A percentile compares a stretch with the other conserved stretches of the same genome.
phyloP scores from a whole-genome alignment of 1,140 invertebrate species.

The Phocides pigmalion region DNA sequence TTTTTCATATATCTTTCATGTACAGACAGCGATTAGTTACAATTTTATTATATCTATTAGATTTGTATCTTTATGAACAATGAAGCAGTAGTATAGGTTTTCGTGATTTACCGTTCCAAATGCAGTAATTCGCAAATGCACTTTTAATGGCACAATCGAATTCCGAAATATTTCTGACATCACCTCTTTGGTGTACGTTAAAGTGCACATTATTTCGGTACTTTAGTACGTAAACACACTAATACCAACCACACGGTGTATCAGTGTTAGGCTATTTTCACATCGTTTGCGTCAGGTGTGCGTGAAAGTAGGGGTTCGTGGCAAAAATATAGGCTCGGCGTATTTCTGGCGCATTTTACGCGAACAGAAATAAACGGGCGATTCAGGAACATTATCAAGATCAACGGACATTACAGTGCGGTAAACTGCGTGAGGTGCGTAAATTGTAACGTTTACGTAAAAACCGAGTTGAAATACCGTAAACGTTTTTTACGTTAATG shows the following conservation, averaged over 20 bases:
- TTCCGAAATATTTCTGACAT: not conserved
- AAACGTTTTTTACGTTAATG: not conserved
- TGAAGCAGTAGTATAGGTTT: no score
- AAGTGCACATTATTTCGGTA: slow-evolving; percentile 3
- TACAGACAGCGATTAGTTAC: no score
- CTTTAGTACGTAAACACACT: not conserved
- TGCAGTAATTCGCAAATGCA: not conserved
- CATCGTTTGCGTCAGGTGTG: slow-evolving; percentile 19
- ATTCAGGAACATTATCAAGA: slow-evolving; percentile 24
- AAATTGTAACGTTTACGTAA: not conserved
- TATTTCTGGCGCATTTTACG: slow-evolving; percentile 17
- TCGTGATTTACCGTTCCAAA: not conserved
- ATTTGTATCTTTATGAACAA: no score
- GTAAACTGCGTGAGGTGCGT: slow-evolving; percentile 8
- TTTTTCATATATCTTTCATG: no score
- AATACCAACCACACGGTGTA: not conserved
- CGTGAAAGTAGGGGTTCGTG: not conserved
- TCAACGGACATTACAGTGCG: slow-evolving; percentile 4
- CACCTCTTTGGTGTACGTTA: not conserved
- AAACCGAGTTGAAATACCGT: not conserved
- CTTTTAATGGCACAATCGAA: not conserved
- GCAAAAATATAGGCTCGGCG: slow-evolving; percentile 10
- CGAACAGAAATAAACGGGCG: slow-evolving; percentile 25
- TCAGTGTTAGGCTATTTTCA: slow-evolving; percentile 10
- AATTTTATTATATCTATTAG: no score